phyloP scores from a whole-genome alignment of 2,888 invertebrate species.

The Onthophagus sagittarius region DNA sequence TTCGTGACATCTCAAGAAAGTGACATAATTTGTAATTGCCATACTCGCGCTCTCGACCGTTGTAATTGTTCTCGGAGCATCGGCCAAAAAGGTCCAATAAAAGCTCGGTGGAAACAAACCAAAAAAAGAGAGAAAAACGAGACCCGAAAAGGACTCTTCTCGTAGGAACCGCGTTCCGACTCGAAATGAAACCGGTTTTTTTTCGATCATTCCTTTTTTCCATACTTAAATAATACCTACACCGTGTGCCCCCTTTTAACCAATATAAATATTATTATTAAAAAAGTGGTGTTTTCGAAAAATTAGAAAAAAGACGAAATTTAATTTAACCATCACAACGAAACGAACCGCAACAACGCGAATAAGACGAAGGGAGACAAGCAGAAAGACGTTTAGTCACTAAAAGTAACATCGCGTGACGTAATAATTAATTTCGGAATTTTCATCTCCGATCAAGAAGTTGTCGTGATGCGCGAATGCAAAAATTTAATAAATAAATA shows the following conservation, averaged over 20 bases:
- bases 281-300: no score
- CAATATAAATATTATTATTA: not conserved
- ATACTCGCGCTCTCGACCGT: not conserved
- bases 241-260: not conserved
- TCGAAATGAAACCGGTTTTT: not conserved
- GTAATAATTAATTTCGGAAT: not conserved
- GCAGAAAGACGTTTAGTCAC: not conserved
- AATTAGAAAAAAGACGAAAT: no score
- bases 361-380: not conserved
- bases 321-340: no score
- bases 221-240: not conserved
- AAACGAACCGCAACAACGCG: no score
- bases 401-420: not conserved
- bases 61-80: not conserved
- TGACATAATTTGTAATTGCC: not conserved
- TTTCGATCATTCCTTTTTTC: not conserved
- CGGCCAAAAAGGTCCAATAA: not conserved
- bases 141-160: not conserved
- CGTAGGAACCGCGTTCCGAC: not conserved
- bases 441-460: not conserved
- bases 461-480: no score
- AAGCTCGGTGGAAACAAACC: no score
- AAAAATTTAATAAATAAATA: no score
- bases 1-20: not conserved
- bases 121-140: no score